A percentile compares a stretch with the other conserved stretches of the same genome.
Evolutionary conservation across 2,113 vertebrate genomes (phyloP).

Genomic region (Chaenogobius annularis): DNA sequence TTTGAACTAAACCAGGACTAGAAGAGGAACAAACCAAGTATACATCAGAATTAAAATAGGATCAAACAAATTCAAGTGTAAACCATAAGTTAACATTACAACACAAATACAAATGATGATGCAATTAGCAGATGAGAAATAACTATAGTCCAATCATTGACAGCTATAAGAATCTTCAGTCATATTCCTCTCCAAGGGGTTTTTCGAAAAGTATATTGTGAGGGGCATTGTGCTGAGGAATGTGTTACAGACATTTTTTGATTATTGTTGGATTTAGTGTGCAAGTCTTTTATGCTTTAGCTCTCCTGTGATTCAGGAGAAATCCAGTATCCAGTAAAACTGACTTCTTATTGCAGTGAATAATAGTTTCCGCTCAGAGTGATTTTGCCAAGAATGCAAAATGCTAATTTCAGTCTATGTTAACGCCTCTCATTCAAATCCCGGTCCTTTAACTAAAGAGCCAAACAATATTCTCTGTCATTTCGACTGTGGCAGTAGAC

Average conservation of each 20-base stretch:
- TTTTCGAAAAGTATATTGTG: not conserved
- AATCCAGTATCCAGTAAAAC: slow-evolving; percentile 16
- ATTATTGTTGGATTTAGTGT: slow-evolving; percentile 13
- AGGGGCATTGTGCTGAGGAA: not conserved
- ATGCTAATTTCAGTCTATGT: slow-evolving; percentile 39
- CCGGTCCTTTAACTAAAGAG: slow-evolving; percentile 67
- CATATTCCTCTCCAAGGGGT: not conserved
- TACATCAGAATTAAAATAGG: too few species aligned
- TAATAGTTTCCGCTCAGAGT: slow-evolving; percentile 35
- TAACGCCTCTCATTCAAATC: slow-evolving; percentile 40
- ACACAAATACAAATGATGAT: not conserved
- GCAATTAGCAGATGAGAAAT: not conserved
- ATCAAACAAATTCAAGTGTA: too few species aligned
- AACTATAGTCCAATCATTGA: not conserved
- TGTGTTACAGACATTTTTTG: slow-evolving; percentile 2
- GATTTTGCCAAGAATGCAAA: slow-evolving; percentile 55
- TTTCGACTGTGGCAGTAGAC: slow-evolving; percentile 70
- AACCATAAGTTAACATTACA: not conserved
- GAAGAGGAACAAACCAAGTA: too few species aligned
- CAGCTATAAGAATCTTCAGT: not conserved
- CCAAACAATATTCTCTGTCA: slow-evolving; percentile 64
- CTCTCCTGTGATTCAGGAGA: slow-evolving; percentile 15
- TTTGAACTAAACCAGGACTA: too few species aligned
- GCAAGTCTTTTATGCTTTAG: slow-evolving; percentile 18
- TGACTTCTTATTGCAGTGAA: slow-evolving; percentile 29